These are phyloP conservation scores for Cotesia vestalis DNA, from an alignment of 1,140 invertebrate species.

Conservation along the genomic window DNA sequence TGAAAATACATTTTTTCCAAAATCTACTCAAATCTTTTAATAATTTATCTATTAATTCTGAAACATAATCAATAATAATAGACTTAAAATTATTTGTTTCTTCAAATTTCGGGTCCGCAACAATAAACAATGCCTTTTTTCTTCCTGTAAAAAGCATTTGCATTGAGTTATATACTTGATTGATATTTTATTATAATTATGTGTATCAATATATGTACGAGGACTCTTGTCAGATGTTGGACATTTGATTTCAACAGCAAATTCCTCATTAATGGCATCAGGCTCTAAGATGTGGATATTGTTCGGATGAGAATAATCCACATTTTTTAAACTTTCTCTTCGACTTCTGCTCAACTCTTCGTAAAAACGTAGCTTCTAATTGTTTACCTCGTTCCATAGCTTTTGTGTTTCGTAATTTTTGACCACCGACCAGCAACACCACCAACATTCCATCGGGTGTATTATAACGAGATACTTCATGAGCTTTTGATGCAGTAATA, in stretches of 20 bases:
- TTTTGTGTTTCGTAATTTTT: not conserved
- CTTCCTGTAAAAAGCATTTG: not conserved
- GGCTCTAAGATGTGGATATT: slow-evolving; percentile 15
- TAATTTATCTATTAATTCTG: not conserved
- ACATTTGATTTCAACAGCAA: slow-evolving; percentile 14
- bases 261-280: slow-evolving; percentile 16
- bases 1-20: not conserved
- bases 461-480: not conserved
- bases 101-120: not conserved
- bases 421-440: not conserved
- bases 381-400: not conserved
- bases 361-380: not conserved
- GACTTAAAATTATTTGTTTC: not conserved
- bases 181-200: slow-evolving; percentile 1
- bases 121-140: not conserved
- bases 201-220: not conserved
- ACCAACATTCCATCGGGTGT: not conserved
- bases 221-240: not conserved
- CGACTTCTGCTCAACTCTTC: not conserved
- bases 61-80: not conserved
- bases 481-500: not conserved
- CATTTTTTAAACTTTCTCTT: not conserved
- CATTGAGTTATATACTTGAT: not conserved
- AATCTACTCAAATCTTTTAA: not conserved
- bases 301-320: not conserved